A percentile compares a stretch with the other conserved stretches of the same genome.
These are phyloP conservation scores for Megalopta genalis DNA, from an alignment of 1,140 invertebrate species.

Conservation along the genomic window DNA sequence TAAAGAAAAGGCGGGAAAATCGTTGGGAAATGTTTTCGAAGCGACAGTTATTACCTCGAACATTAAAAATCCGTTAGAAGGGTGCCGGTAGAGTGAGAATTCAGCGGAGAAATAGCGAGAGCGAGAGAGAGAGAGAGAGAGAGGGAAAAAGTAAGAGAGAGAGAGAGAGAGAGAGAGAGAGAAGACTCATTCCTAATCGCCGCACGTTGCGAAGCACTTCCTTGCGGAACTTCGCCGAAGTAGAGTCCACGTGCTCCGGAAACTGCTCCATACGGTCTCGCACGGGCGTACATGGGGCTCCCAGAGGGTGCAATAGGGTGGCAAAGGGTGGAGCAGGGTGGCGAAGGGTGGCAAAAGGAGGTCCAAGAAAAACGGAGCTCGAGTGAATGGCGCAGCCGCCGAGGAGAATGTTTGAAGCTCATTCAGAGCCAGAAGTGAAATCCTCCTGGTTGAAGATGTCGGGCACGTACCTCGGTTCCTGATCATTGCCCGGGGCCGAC, in stretches of 20 bases:
- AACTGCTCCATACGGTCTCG: not conserved
- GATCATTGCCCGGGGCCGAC: slow-evolving; percentile 42
- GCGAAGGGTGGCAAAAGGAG: too few species aligned
- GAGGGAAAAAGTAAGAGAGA: too few species aligned
- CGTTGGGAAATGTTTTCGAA: too few species aligned
- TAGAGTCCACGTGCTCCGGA: slow-evolving; percentile 21
- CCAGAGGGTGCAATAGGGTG: too few species aligned
- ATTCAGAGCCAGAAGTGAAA: slow-evolving; percentile 44
- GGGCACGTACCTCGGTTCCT: slow-evolving; percentile 45
- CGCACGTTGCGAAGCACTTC: not conserved
- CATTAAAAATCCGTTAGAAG: not conserved
- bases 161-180: too few species aligned
- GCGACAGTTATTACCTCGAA: not conserved
- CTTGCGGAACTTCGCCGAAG: slow-evolving; percentile 18
- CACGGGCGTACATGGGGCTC: too few species aligned
- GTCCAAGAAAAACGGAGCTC: not conserved
- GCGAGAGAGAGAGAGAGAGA: too few species aligned
- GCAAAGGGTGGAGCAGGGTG: too few species aligned
- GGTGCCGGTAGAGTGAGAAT: not conserved
- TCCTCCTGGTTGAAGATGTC: slow-evolving; percentile 45
- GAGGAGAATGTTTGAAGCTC: slow-evolving; percentile 39
- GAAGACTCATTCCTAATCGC: slow-evolving; percentile 26
- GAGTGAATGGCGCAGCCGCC: slow-evolving; percentile 23
- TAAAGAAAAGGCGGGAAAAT: too few species aligned
- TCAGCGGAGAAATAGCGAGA: too few species aligned